These are phyloP conservation scores for Pseudomugil tenellus DNA, from an alignment of 2,797 vertebrate genomes.

Conservation along the genomic window DNA sequence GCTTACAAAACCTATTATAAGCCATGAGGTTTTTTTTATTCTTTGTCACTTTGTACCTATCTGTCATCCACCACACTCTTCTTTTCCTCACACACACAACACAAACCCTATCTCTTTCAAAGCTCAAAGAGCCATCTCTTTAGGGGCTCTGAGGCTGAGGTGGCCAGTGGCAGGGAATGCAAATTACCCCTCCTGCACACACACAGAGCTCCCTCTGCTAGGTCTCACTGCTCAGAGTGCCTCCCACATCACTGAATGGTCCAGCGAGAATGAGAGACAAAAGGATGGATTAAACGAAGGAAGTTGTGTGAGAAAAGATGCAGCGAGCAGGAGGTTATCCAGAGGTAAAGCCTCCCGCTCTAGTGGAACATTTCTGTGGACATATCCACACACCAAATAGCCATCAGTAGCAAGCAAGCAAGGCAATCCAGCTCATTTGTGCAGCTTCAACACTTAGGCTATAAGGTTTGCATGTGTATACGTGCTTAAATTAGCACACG, in stretches of 20 bases:
- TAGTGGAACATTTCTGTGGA: conserved; percentile 29
- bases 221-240: conserved; percentile 48
- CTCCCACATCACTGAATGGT: conserved; percentile 55
- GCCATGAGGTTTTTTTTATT: conserved; percentile 13
- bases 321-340: conserved; percentile 60
- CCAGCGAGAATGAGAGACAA: conserved; percentile 25
- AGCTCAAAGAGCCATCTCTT: conserved; percentile 82
- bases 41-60: conserved; percentile 22
- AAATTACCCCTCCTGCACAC: conserved; percentile 65
- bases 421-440: conserved; percentile 2
- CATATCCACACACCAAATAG: conserved; percentile 15
- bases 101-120: conserved; percentile 63
- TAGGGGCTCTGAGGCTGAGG: conserved; percentile 78
- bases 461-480: neutral
- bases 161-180: conserved; percentile 79
- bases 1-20: conserved; percentile 22
- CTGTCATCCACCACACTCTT: conserved; percentile 28
- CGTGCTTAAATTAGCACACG: neutral
- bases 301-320: conserved; percentile 24
- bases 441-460: neutral
- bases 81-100: conserved; percentile 40
- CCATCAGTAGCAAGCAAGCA: conserved; percentile 29
- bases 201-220: conserved; percentile 47
- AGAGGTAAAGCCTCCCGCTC: conserved; percentile 56
- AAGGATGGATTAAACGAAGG: conserved; percentile 36